phyloP scores from a whole-genome alignment of 2,888 invertebrate genomes.

The Panopea generosa region DNA sequence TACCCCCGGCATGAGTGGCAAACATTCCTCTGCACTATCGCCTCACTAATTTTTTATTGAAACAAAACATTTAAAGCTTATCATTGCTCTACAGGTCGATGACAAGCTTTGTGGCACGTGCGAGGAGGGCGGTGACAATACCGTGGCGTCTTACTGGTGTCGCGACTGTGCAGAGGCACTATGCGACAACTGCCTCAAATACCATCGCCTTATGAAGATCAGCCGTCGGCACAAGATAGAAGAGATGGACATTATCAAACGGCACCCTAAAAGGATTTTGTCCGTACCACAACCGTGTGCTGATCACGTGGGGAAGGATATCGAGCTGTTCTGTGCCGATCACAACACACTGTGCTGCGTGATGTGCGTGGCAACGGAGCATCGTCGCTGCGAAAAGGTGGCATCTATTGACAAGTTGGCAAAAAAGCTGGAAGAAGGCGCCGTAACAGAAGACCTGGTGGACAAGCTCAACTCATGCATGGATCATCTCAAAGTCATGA shows the following conservation, averaged over 20 bases:
- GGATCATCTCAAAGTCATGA: slow-evolving; percentile 54
- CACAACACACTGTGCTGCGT: slow-evolving; percentile 62
- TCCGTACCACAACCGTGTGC: slow-evolving; percentile 63
- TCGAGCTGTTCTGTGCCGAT: slow-evolving; percentile 62
- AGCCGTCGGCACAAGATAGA: slow-evolving; percentile 63
- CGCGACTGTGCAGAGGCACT: slow-evolving; percentile 63
- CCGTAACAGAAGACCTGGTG: slow-evolving; percentile 58
- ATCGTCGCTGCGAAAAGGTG: slow-evolving; percentile 60
- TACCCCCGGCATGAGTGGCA: no score
- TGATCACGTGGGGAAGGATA: slow-evolving; percentile 64
- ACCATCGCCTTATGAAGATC: slow-evolving; percentile 63
- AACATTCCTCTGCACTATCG: no score
- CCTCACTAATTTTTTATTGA: no score
- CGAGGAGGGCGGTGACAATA: slow-evolving; percentile 59
- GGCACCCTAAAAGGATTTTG: slow-evolving; percentile 58
- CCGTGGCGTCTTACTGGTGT: slow-evolving; percentile 63
- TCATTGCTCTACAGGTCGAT: slow-evolving; percentile 54
- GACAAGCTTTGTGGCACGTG: slow-evolving; percentile 63
- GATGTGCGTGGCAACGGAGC: slow-evolving; percentile 65
- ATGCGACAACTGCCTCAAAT: slow-evolving; percentile 62
- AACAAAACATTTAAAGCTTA: no score
- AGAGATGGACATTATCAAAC: slow-evolving; percentile 59
- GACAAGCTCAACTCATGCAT: slow-evolving; percentile 60
- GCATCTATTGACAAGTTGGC: slow-evolving; percentile 63
- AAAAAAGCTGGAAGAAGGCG: slow-evolving; percentile 60